Base-by-base conservation (phyloP, 1,140 invertebrate species). In the Drosophila subpulchrella region DNA sequence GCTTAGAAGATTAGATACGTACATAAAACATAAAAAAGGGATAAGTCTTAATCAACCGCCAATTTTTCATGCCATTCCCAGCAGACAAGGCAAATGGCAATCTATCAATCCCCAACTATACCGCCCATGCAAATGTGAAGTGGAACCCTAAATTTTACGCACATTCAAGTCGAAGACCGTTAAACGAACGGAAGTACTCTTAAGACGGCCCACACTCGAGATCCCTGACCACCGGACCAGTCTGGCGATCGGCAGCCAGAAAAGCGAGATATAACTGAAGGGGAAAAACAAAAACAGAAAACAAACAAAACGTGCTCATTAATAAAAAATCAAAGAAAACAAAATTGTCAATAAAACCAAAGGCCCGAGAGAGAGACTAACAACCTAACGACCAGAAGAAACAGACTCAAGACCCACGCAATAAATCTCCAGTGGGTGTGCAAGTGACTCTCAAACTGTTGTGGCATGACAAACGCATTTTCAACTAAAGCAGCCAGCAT, bases 131-230 rank as follows among this genome's bases (percentile, higher is more conserved):
- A 51, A 54, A 39, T 42, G 34, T 12, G 11, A 44, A 63, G 44
- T 55, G 50, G 42, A 51, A 78, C 55, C 51, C 42, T 68, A 32
- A 78, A 68, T 79, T 60, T 76, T 72, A 86, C 83, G 71, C 75
- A 88, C 57, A 76, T 62, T 73, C 20, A 17, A 67, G 36, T 20
- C 61, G 57, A 79, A 67, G 54, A 72, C 83, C 67, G 83, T 89
- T 88, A 66, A 65, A 30, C 58, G 66, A 88, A 88, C 83, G 83
- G 83, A 88, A 88, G 83, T 88, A 81, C 83, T 73, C 79, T 88
- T 70, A 55, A 57, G 67, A 59, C 83, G 58, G 76, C 83, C 83
- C 84, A 89, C 83, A 80, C 68, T 54, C 48, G 42, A 7, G 13
- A 59, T 32, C 24, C 41, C 42, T 88, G 84, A 79, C 82, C 75